A percentile compares a stretch with the other conserved stretches of the same genome.
Evolutionary conservation across 2,888 invertebrate genomes (phyloP).

Genomic region (Philereme transversata): DNA sequence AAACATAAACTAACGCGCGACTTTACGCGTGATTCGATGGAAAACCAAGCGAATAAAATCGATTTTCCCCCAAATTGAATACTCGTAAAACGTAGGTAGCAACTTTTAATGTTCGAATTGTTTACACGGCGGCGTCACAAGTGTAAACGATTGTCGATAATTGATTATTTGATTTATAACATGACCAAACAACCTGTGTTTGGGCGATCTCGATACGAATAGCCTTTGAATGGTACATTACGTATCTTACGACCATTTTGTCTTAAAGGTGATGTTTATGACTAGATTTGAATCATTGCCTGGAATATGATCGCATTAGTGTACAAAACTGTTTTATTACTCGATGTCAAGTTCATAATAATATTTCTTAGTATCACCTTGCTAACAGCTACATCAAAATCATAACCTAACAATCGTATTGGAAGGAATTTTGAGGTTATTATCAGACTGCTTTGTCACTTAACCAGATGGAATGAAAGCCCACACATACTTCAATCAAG

Average conservation of each 20-base stretch:
- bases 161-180: conserved; percentile 84
- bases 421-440: background rate
- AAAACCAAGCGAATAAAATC: conserved; percentile 82
- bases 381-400: background rate
- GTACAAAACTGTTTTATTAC: conserved; percentile 30
- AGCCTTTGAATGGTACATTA: conserved; percentile 70
- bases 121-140: conserved; percentile 82
- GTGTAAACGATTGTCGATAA: conserved; percentile 83
- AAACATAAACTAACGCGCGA: conserved; percentile 62
- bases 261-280: conserved; percentile 41
- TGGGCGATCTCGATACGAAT: conserved; percentile 68
- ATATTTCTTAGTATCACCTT: background rate
- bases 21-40: conserved; percentile 73
- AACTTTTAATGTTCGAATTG: conserved; percentile 79
- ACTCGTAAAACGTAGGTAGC: conserved; percentile 79
- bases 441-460: background rate
- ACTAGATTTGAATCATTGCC: conserved; percentile 36
- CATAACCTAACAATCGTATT: conserved; percentile 7
- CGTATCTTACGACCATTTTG: conserved; percentile 52
- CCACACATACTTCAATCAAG: no score
- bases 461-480: no score
- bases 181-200: conserved; percentile 83
- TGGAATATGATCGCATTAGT: conserved; percentile 30
- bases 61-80: conserved; percentile 83
- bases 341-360: background rate